phyloP scores from a whole-genome alignment of 2,888 invertebrate genomes.

The Mesochorus sp. region DNA sequence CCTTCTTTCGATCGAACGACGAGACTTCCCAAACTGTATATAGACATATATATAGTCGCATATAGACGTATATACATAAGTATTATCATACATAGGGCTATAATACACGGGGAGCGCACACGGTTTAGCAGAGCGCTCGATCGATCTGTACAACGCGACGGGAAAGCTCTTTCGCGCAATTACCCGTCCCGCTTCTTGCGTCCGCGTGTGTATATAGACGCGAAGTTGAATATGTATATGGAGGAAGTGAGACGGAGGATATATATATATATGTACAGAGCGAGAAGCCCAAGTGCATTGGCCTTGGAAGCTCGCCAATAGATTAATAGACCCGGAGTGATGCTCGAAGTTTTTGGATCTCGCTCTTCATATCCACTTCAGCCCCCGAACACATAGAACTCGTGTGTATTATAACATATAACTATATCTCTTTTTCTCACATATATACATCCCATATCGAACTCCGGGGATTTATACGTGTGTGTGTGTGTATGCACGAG shows the following conservation, averaged over 20 bases:
- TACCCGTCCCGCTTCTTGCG: slow-evolving; percentile 66
- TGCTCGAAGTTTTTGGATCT: slow-evolving; percentile 76
- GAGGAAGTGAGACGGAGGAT: slow-evolving; percentile 63
- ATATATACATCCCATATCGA: not conserved
- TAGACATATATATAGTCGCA: not conserved
- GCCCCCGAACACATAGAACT: slow-evolving; percentile 25
- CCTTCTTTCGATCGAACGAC: slow-evolving; percentile 62
- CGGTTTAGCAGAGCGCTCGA: slow-evolving; percentile 43
- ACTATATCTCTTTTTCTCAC: not conserved
- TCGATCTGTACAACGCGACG: slow-evolving; percentile 57
- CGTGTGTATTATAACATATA: not conserved
- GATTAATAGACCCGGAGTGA: slow-evolving; percentile 80
- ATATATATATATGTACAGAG: slow-evolving; percentile 73
- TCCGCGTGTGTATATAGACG: slow-evolving; percentile 50
- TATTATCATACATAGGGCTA: not conserved
- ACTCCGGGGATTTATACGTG: no score
- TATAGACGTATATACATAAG: not conserved
- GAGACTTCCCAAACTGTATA: slow-evolving; percentile 41
- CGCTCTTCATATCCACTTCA: slow-evolving; percentile 57
- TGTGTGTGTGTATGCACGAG: slow-evolving; percentile 32
- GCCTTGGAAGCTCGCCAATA: slow-evolving; percentile 79
- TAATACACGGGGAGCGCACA: slow-evolving; percentile 7
- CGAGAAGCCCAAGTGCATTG: slow-evolving; percentile 74
- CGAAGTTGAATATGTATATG: slow-evolving; percentile 76
- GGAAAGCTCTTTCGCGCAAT: slow-evolving; percentile 71